Evolutionary conservation across 1,140 invertebrate genomes (phyloP).

Genomic region (Drosophila malerkotliana): DNA sequence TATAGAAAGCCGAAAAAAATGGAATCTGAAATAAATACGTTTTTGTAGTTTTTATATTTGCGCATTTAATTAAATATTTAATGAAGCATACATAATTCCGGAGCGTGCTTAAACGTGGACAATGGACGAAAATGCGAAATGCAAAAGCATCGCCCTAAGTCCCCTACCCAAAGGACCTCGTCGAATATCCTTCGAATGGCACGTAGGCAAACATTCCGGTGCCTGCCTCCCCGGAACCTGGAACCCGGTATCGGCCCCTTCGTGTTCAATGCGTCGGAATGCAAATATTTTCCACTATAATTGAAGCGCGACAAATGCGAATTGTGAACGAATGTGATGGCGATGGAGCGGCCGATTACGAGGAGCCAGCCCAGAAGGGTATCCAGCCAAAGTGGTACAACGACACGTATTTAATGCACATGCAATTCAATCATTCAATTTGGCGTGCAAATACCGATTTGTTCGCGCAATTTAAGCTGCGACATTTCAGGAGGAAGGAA

Average conservation of each 20-base stretch:
- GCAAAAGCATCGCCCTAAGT: conserved; percentile 12
- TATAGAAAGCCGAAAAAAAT: not conserved
- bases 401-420: conserved; percentile 43
- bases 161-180: conserved; percentile 21
- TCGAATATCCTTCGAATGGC: conserved; percentile 49
- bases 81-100: conserved; percentile 51
- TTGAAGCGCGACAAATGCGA: conserved; percentile 59
- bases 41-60: conserved; percentile 11
- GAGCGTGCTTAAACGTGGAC: conserved; percentile 30
- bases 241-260: not conserved
- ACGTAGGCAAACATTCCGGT: conserved; percentile 43
- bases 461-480: conserved; percentile 3
- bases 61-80: conserved; percentile 65
- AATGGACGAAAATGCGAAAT: conserved; percentile 24
- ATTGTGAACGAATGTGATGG: conserved; percentile 48
- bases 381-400: conserved; percentile 10
- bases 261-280: conserved; percentile 33
- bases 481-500: not conserved
- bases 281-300: conserved; percentile 64
- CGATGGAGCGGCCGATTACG: conserved; percentile 7
- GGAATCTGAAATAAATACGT: not conserved
- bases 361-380: conserved; percentile 9
- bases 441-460: conserved; percentile 31
- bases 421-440: conserved; percentile 42
- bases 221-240: not conserved